These are phyloP conservation scores for Ellobius talpinus DNA, from an alignment of 2,113 vertebrate genomes.

Conservation along the genomic window DNA sequence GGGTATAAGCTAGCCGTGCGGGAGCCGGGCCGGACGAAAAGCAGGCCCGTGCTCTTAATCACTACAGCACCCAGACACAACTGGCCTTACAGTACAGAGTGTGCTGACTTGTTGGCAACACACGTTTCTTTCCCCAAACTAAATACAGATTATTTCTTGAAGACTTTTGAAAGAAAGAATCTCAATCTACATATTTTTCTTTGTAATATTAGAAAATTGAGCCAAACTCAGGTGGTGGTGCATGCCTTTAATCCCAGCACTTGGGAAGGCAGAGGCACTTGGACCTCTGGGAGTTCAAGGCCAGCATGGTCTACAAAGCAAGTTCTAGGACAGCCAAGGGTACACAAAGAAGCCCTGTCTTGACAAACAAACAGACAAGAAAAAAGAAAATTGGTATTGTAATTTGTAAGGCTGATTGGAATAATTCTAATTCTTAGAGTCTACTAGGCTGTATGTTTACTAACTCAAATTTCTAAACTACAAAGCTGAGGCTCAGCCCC, in stretches of 20 bases:
- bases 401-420: neutral
- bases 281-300: neutral
- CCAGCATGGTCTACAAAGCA: neutral
- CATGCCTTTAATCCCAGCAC: neutral
- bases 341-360: neutral
- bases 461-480: slow-evolving; percentile 42
- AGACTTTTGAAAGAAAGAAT: slow-evolving; percentile 13
- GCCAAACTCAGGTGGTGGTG: neutral
- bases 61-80: too few species aligned
- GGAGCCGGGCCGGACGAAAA: too few species aligned
- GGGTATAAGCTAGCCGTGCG: too few species aligned
- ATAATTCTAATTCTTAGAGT: slow-evolving; percentile 8
- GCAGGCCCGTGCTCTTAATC: too few species aligned
- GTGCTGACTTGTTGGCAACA: neutral
- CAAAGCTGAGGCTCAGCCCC: neutral
- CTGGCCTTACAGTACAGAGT: neutral
- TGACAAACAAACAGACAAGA: neutral
- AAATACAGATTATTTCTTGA: slow-evolving; percentile 24
- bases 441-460: neutral
- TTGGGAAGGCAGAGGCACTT: too few species aligned
- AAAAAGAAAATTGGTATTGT: neutral
- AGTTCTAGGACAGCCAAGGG: neutral
- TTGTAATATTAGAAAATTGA: neutral
- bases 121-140: neutral
- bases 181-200: neutral